These are phyloP conservation scores for Maccullochella peelii DNA, from an alignment of 2,113 vertebrate species.

Conservation along the genomic window DNA sequence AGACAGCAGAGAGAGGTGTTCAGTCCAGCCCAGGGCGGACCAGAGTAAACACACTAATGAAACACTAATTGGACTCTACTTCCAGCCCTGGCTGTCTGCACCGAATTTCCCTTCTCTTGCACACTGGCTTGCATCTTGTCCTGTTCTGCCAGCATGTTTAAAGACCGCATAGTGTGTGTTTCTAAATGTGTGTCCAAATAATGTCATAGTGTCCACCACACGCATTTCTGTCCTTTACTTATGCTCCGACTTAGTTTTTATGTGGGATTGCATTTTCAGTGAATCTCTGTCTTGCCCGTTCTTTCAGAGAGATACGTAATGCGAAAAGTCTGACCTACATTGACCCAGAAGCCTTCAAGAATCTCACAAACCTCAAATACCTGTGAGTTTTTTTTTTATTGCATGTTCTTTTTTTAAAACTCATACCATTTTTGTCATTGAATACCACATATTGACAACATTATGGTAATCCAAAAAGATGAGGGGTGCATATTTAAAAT, in stretches of 20 bases:
- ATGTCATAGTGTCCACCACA: background rate
- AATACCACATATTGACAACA: conserved; percentile 22
- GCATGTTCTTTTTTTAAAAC: background rate
- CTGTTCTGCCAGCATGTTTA: conserved; percentile 38
- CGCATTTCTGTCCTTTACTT: conserved; percentile 6
- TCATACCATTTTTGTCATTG: background rate
- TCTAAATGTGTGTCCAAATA: conserved; percentile 13
- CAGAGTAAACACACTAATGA: conserved; percentile 76
- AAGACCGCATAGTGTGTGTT: conserved; percentile 12
- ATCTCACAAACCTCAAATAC: conserved; percentile 92
- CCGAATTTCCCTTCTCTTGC: conserved; percentile 43
- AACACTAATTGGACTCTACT: conserved; percentile 70
- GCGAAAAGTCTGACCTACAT: conserved; percentile 89
- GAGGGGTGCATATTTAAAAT: conserved; percentile 19
- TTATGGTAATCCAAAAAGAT: conserved; percentile 6
- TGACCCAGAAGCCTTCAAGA: conserved; percentile 89
- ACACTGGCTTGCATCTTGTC: conserved; percentile 42
- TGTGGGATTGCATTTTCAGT: background rate
- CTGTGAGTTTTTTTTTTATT: conserved; percentile 87
- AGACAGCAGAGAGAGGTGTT: conserved; percentile 47
- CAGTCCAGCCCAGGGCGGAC: conserved; percentile 31
- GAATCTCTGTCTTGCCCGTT: conserved; percentile 36
- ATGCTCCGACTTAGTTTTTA: background rate
- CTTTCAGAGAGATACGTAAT: conserved; percentile 94
- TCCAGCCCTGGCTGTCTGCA: conserved; percentile 54